Percentiles rank a stretch among this genome's conserved stretches.
phyloP scores from a whole-genome alignment of 2,113 vertebrate species.

The Myiozetetes cayanensis region DNA sequence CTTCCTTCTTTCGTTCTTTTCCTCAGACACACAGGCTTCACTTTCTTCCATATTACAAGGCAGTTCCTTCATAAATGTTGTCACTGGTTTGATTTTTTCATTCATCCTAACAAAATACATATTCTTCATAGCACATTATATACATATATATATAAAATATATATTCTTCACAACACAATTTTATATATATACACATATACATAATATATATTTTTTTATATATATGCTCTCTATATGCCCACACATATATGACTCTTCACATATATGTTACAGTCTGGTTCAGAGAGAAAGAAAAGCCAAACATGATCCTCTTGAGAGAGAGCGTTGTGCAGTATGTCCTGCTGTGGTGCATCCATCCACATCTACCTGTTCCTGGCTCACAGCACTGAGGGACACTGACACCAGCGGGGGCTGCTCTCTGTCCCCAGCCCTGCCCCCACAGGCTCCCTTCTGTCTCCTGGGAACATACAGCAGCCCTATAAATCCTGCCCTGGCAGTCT shows the following conservation, averaged over 20 bases:
- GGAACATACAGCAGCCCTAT: rapidly evolving
- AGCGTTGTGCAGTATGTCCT: no score
- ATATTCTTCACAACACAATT: not conserved
- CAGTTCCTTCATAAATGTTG: not conserved
- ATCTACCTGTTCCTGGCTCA: rapidly evolving
- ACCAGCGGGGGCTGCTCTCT: rapidly evolving
- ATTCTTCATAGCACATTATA: not conserved
- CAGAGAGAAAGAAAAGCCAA: not conserved
- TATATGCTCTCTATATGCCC: rapidly evolving
- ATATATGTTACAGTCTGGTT: not conserved
- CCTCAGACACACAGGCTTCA: not conserved
- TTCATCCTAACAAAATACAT: not conserved
- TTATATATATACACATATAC: not conserved
- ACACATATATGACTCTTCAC: not conserved
- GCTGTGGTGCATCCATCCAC: rapidly evolving
- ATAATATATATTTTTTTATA: no score
- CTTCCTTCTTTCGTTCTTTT: rapidly evolving
- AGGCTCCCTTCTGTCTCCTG: not conserved
- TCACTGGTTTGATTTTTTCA: not conserved
- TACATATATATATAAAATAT: not conserved
- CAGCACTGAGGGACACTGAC: rapidly evolving
- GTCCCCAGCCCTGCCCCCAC: not conserved
- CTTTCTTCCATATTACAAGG: not conserved
- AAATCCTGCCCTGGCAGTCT: not conserved
- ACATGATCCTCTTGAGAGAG: rapidly evolving